Base-by-base conservation (phyloP, 2,888 invertebrate species). In the Folsomia candida region DNA sequence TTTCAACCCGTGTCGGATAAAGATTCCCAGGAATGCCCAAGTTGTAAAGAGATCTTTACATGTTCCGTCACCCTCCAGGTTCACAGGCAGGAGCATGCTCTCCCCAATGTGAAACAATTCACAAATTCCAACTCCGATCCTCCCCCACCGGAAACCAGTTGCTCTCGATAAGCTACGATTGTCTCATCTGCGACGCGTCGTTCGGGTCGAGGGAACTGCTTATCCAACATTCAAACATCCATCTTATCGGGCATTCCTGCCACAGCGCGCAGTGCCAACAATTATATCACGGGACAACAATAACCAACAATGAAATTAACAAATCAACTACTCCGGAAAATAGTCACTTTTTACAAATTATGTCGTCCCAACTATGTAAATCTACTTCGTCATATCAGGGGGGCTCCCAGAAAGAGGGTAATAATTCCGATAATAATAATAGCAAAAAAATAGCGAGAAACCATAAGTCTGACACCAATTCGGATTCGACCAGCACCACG, bases 31-130 rank as follows among this genome's bases (percentile, higher is more conserved):
- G 26, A 60, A 11, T 74, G 74, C 24, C 66, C 69, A 24, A 71
- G 69, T 27, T 74, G 74, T 67, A 69, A 69, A 22, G 63, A 71
- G 2, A 67, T 61, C 25, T 74, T 74, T 24, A 69, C 71, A 24
- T 74, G 74, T 67, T 57, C 67, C 24, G 60, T 71, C 3, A 69
- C 71, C 6, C 71, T 74, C 51, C 29, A 71, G 26, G 71, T 74
- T 29, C 74, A 74, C 24, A 70, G 71, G 24, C 69, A 69, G 22
- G 74, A 74, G 61, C 74, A 74, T 57, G 74, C 71, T n/a, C 58
- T 74, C 14, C 74, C 74, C 18, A 74, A 74, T 51, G 74, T 71
- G 25, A 66, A 71, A 27, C 71, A 62, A 26, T 28, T 62, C 37
- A n/a, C n/a, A n/a, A n/a, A n/a, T n/a, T n/a, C n/a, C n/a, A n/a